These are phyloP conservation scores for Turdus rufiventris DNA, from an alignment of 2,113 vertebrate species.

Conservation along the genomic window DNA sequence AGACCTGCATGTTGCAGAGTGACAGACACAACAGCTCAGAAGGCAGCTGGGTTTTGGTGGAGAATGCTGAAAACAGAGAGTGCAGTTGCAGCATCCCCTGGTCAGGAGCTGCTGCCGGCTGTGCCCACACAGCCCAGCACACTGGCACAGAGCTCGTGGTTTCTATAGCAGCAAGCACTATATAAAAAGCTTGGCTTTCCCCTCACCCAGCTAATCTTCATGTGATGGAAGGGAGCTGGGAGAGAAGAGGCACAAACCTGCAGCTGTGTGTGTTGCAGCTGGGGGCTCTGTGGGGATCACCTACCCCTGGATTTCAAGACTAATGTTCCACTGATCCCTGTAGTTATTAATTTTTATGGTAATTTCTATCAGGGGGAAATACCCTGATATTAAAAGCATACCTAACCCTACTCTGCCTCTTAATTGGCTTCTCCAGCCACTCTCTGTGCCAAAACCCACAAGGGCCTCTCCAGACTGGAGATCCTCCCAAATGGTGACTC, in stretches of 20 bases:
- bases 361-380: neutral
- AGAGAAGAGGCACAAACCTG: neutral
- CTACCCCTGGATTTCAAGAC: neutral
- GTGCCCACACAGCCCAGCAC: neutral
- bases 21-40: neutral
- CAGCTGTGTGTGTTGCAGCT: neutral
- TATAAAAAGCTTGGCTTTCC: neutral
- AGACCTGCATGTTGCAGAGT: neutral
- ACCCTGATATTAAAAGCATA: neutral
- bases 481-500: neutral
- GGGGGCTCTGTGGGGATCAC: neutral
- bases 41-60: neutral
- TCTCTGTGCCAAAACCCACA: rapidly evolving
- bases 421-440: neutral
- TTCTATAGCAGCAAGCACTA: neutral
- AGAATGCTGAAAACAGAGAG: neutral
- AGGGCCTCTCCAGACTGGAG: neutral
- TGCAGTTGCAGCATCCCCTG: neutral
- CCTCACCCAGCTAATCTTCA: neutral
- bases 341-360: neutral
- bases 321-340: neutral
- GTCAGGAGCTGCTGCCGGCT: neutral
- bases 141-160: neutral
- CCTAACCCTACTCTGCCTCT: neutral
- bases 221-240: neutral